Percentiles rank a stretch among this genome's conserved stretches.
These are phyloP conservation scores for Apodemia hepburni DNA, from an alignment of 2,888 invertebrate genomes.

Conservation along the genomic window DNA sequence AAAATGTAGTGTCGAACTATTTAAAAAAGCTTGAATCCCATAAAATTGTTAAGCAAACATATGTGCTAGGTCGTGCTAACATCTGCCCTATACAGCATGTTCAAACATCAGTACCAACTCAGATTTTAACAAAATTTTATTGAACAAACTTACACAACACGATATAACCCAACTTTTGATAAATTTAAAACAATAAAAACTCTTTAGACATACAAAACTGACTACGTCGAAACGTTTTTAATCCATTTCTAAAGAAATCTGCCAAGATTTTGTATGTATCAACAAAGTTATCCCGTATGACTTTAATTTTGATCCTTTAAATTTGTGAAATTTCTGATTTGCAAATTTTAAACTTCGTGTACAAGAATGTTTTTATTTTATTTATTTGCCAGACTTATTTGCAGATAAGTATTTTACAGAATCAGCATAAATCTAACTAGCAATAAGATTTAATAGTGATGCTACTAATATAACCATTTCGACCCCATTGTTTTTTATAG, in stretches of 20 bases:
- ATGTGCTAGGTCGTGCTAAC: neutral
- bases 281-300: too few relatives aligned
- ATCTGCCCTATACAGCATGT: neutral
- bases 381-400: too few relatives aligned
- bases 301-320: too few relatives aligned
- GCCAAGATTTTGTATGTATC: neutral
- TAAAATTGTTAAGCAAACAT: neutral
- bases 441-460: too few relatives aligned
- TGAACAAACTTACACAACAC: neutral
- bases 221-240: neutral
- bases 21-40: conserved; percentile 5
- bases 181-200: neutral
- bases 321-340: too few relatives aligned
- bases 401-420: too few relatives aligned
- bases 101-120: neutral
- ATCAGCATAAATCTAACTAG: too few relatives aligned
- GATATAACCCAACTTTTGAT: neutral
- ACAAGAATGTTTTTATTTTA: too few relatives aligned
- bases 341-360: too few relatives aligned
- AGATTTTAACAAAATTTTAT: neutral
- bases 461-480: too few relatives aligned
- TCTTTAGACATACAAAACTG: neutral
- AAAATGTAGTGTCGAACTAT: neutral
- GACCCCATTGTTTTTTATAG: too few relatives aligned
- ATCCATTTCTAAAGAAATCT: neutral